Conservation (phyloP, 1,140 invertebrate species). For the Pogonus chalceus region DNA sequence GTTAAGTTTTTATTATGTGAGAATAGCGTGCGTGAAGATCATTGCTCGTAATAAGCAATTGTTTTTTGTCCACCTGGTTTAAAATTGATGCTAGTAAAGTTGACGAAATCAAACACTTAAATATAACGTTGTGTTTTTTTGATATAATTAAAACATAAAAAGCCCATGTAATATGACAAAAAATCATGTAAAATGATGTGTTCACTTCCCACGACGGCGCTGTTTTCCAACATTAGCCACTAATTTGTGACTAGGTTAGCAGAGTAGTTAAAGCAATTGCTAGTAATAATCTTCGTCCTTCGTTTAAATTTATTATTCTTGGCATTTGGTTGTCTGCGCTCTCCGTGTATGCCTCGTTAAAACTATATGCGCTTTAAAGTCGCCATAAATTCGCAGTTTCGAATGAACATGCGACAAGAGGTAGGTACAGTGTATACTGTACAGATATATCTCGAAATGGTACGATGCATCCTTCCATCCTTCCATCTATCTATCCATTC, state of each 20-base stretch:
- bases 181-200: background rate
- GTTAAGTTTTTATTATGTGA: too few relatives aligned
- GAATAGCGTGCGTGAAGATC: too few relatives aligned
- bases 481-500: too few relatives aligned
- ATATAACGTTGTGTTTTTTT: background rate
- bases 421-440: too few relatives aligned
- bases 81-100: too few relatives aligned
- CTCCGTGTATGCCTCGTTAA: background rate
- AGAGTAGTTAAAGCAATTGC: constrained; percentile 1
- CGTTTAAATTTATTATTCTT: background rate
- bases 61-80: too few relatives aligned
- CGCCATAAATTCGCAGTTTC: background rate
- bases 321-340: background rate
- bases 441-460: too few relatives aligned
- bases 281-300: background rate
- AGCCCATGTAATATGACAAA: background rate
- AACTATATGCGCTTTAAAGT: background rate
- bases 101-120: background rate
- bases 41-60: too few relatives aligned
- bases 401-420: background rate
- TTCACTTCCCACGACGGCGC: background rate
- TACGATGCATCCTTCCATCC: too few relatives aligned
- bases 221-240: background rate
- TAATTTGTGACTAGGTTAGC: constrained; percentile 3
- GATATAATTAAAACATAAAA: constrained; percentile 1